Conservation (phyloP, 2,797 vertebrate species). For the Myotis pilosus region DNA sequence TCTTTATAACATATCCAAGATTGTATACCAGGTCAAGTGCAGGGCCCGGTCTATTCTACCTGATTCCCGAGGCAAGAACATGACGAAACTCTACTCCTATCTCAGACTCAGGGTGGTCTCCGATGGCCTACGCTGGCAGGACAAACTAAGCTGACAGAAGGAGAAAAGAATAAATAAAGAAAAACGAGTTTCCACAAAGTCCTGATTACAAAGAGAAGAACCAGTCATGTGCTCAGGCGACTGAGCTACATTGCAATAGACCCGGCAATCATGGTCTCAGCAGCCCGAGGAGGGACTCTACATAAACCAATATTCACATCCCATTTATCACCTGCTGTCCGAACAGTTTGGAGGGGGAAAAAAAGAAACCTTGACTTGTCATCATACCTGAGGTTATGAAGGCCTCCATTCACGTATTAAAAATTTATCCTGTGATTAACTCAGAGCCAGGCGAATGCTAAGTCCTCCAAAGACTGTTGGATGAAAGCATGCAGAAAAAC, state of each 20-base stretch:
- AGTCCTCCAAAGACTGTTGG: neutral
- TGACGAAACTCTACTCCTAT: neutral
- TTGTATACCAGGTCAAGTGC: neutral
- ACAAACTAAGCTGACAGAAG: neutral
- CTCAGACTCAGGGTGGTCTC: neutral
- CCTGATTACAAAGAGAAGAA: neutral
- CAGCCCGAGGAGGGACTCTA: neutral
- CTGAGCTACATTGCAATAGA: neutral
- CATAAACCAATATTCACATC: neutral
- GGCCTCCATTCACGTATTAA: conserved; percentile 7
- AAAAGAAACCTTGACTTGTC: neutral
- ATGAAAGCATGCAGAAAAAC: neutral
- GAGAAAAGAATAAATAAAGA: neutral
- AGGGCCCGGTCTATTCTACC: neutral
- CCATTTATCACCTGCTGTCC: neutral
- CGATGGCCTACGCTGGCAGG: neutral
- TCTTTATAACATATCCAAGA: neutral
- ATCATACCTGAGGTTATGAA: neutral
- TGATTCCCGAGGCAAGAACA: neutral
- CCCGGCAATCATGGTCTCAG: neutral
- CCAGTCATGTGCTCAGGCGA: neutral
- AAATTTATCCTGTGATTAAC: neutral
- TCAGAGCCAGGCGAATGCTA: neutral
- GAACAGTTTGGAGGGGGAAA: neutral
- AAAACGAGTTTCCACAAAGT: neutral